phyloP scores from a whole-genome alignment of 2,888 invertebrate genomes.

The Tinea pellionella region DNA sequence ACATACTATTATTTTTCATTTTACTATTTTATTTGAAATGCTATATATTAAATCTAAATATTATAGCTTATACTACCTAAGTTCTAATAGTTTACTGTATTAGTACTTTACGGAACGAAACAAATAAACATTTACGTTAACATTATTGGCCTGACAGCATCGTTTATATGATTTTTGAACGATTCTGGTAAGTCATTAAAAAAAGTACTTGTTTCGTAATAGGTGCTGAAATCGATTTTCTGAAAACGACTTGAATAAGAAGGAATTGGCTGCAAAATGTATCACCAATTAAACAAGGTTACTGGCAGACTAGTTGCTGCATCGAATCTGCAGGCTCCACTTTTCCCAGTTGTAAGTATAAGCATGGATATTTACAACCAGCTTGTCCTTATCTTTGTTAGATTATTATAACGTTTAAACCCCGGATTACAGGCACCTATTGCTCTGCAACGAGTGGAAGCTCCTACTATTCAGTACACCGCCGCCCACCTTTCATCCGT shows the following conservation, averaged over 20 bases:
- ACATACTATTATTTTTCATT: no score
- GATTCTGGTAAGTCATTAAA: constrained; percentile 26
- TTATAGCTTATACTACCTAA: no score
- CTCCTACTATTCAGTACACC: constrained; percentile 47
- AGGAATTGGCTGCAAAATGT: constrained; percentile 36
- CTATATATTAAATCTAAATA: no score
- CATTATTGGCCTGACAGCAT: no score
- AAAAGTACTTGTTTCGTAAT: constrained; percentile 14
- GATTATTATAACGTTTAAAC: neutral
- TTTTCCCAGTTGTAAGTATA: constrained; percentile 55
- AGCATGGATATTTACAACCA: constrained; percentile 2
- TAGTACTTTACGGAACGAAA: no score
- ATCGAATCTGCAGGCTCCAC: constrained; percentile 49
- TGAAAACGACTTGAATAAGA: neutral
- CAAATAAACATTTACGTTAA: no score
- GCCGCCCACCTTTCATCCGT: constrained; percentile 53
- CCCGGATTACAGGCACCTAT: constrained; percentile 41
- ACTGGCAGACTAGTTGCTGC: constrained; percentile 55
- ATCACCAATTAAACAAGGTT: constrained; percentile 54
- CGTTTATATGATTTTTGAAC: constrained; percentile 28
- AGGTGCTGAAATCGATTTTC: neutral
- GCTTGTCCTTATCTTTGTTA: neutral
- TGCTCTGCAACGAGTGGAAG: constrained; percentile 56
- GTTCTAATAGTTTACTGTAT: no score
- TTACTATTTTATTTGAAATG: no score